These are phyloP conservation scores for Leptopilina drosophilae DNA, from an alignment of 2,888 invertebrate species.

Conservation along the genomic window DNA sequence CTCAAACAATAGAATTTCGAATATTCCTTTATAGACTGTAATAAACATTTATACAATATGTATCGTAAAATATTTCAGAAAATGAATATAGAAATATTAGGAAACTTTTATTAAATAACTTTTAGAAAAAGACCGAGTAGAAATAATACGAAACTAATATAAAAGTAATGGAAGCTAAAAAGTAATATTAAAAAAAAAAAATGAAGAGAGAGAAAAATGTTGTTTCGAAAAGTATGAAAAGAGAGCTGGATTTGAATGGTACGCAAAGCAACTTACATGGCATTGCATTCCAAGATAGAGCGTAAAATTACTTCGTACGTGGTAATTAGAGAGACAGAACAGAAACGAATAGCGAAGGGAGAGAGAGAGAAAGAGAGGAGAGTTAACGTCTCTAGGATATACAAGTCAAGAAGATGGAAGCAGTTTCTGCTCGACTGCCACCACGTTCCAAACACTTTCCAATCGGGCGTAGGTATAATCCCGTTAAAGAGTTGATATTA, in stretches of 20 bases:
- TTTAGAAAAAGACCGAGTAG: too few relatives aligned
- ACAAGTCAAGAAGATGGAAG: conserved; percentile 25
- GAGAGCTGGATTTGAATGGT: background rate
- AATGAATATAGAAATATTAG: too few relatives aligned
- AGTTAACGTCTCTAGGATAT: conserved; percentile 8
- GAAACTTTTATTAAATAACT: too few relatives aligned
- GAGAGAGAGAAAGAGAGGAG: background rate
- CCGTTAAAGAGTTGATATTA: conserved; percentile 13
- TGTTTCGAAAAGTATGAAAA: too few relatives aligned
- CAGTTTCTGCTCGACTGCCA: conserved; percentile 37
- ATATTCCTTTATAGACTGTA: too few relatives aligned
- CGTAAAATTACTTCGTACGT: conserved; percentile 49
- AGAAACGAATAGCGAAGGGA: background rate
- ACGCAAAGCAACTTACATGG: conserved; percentile 27
- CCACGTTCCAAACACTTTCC: conserved; percentile 6
- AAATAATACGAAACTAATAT: too few relatives aligned
- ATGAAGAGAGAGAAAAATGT: too few relatives aligned
- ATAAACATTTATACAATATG: too few relatives aligned
- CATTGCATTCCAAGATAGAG: conserved; percentile 48
- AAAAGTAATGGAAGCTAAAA: too few relatives aligned
- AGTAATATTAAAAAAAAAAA: too few relatives aligned
- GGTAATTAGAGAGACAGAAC: conserved; percentile 49
- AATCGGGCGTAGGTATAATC: background rate
- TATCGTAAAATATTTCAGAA: too few relatives aligned
- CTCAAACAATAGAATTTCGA: background rate